phyloP scores from a whole-genome alignment of 35 echinoderm and acorn worm species.

The Ophiothrix spiculata region DNA sequence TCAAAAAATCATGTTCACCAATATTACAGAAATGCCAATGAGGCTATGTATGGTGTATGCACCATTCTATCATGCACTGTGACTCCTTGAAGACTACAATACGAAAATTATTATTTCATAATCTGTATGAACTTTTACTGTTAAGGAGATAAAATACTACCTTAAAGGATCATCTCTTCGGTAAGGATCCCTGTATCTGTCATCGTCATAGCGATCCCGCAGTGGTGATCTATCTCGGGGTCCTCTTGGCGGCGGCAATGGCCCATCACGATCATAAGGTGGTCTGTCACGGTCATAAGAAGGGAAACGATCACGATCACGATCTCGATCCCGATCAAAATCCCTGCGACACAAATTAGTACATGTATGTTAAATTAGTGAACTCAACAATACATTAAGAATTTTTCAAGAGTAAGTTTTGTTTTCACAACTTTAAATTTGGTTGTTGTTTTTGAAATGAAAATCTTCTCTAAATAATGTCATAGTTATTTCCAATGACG shows the following conservation, averaged over 20 bases:
- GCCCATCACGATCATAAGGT: constrained; percentile 26
- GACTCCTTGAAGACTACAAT: background rate
- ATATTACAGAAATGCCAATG: background rate
- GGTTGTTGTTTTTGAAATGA: background rate
- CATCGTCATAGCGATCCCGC: constrained; percentile 33
- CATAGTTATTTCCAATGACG: too few relatives aligned
- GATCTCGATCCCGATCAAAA: background rate
- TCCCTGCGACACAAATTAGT: background rate
- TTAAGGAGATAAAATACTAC: background rate
- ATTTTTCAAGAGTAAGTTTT: background rate
- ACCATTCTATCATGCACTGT: background rate
- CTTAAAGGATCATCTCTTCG: constrained; percentile 29
- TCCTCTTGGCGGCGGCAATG: background rate
- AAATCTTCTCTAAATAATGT: background rate
- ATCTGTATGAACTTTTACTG: background rate
- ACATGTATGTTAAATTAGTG: background rate
- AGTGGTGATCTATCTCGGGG: constrained; percentile 42
- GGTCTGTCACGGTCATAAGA: background rate
- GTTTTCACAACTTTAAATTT: background rate
- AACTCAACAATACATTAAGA: background rate
- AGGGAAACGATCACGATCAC: constrained; percentile 12
- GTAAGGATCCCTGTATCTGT: constrained; percentile 32
- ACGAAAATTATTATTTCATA: background rate
- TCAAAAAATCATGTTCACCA: background rate
- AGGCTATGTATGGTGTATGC: background rate